Base-by-base conservation (phyloP, 2,797 vertebrate species). In the Lindbergichthys nudifrons region DNA sequence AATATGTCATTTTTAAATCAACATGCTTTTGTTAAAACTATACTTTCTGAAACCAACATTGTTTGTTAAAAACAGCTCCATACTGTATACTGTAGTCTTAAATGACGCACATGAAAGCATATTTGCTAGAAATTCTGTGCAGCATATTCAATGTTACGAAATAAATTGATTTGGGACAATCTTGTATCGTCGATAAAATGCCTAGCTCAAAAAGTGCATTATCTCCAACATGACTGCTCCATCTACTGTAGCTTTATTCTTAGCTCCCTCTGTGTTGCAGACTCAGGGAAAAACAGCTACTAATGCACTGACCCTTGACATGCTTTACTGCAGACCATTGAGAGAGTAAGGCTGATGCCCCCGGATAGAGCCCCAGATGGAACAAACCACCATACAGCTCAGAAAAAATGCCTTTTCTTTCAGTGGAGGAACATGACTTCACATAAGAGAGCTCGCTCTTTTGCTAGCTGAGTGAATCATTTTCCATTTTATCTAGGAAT, bases 231-330 rank as follows among this genome's bases (percentile, higher is more conserved):
- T 39, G 36, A 58, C 23, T 2, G 14, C n/a, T 65, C 18, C 19
- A 30, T 80, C 52, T 18, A 23, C 21, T 23, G 21, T 23, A 19
- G 23, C 42, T 26, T 71, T 57, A 60, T 42, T 51, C 59, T 73
- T 62, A 43, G 16, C 48, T 75, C 32, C 8, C 18, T 76, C 65
- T 79, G 69, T 51, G 61, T 62, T 68, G 53, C 19, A 36, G 48
- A 47, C 52, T 73, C 43, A 3, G 52, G 73, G 19, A 60, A 72
- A 50, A 79, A 66, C 77, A 80, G 74, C 53, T 75, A 50, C 71
- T 87, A 87, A 90, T 88, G 85, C 88, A 81, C 64, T 79, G 79
- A 90, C 87, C 84, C 66, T 69, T 60, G 41, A 66, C 87, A 70
- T 51, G 64, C 53, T 57, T 75, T 85, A 53, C 75, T 66, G 75